phyloP scores from a whole-genome alignment of 2,888 invertebrate genomes.

The Ecdyonurus torrentis region DNA sequence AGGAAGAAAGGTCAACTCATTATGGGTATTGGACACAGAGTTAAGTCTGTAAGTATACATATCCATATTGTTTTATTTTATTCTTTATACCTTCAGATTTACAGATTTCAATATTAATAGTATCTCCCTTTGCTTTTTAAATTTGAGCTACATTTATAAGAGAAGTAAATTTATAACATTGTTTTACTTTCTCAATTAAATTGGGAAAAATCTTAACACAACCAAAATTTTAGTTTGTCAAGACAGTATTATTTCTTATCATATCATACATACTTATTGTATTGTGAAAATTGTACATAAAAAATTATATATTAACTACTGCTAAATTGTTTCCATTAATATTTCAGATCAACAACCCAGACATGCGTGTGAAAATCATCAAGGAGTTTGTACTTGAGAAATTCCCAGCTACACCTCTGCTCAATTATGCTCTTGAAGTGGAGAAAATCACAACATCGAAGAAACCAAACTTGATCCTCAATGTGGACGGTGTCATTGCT shows the following conservation, averaged over 20 bases:
- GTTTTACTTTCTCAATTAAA: too few relatives aligned
- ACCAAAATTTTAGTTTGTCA: too few relatives aligned
- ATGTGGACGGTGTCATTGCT: conserved; percentile 97
- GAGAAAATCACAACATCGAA: conserved; percentile 98
- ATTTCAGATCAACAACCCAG: conserved; percentile 86
- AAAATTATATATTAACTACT: too few relatives aligned
- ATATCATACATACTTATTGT: too few relatives aligned
- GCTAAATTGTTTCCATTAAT: too few relatives aligned
- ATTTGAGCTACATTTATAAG: too few relatives aligned
- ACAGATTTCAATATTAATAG: not conserved
- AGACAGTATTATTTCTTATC: too few relatives aligned
- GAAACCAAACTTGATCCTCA: conserved; percentile 98
- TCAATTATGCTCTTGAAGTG: conserved; percentile 90
- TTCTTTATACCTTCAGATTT: conserved; percentile 25
- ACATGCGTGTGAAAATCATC: conserved; percentile 91
- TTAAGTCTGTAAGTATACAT: conserved; percentile 43
- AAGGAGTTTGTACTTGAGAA: conserved; percentile 89
- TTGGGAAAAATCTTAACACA: too few relatives aligned
- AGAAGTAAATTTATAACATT: too few relatives aligned
- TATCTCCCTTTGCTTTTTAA: not conserved
- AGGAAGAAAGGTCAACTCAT: conserved; percentile 93
- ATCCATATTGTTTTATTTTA: conserved; percentile 6
- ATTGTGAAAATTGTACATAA: too few relatives aligned
- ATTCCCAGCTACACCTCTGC: conserved; percentile 87
- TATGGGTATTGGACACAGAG: conserved; percentile 96